Conservation (phyloP, 2,888 invertebrate species). For the Drosophila villosipedis region DNA sequence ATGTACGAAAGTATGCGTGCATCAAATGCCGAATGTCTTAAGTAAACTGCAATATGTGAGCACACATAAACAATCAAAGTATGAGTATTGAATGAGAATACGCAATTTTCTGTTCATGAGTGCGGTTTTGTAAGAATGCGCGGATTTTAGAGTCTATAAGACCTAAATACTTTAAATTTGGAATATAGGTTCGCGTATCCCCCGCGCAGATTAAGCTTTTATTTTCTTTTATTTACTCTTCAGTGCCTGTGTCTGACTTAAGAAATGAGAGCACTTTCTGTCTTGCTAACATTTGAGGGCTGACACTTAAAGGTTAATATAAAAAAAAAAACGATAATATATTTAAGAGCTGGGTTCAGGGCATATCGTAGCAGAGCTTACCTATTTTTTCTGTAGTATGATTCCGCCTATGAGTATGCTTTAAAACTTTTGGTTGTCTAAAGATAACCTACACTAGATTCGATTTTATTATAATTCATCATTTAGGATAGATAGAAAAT, state of each 20-base stretch:
- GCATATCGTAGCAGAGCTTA: background rate
- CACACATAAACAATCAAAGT: background rate
- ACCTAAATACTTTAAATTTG: background rate
- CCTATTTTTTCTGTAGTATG: background rate
- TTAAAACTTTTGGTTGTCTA: background rate
- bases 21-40: background rate
- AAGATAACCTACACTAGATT: background rate
- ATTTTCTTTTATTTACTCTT: background rate
- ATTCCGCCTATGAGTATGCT: background rate
- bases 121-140: background rate
- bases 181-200: background rate
- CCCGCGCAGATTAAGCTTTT: background rate
- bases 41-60: background rate
- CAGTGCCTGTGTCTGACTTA: background rate
- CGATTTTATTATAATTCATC: background rate
- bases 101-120: background rate
- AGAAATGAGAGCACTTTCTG: background rate
- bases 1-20: background rate
- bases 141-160: background rate
- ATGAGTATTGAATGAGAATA: background rate
- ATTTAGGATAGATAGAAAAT: background rate
- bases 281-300: background rate
- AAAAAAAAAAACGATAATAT: background rate
- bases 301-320: background rate
- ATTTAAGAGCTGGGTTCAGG: background rate